Evolutionary conservation across 2,797 vertebrate species (phyloP), one percentile per base, ranked within the genome.

Genomic region (Falco novaeseelandiae): DNA sequence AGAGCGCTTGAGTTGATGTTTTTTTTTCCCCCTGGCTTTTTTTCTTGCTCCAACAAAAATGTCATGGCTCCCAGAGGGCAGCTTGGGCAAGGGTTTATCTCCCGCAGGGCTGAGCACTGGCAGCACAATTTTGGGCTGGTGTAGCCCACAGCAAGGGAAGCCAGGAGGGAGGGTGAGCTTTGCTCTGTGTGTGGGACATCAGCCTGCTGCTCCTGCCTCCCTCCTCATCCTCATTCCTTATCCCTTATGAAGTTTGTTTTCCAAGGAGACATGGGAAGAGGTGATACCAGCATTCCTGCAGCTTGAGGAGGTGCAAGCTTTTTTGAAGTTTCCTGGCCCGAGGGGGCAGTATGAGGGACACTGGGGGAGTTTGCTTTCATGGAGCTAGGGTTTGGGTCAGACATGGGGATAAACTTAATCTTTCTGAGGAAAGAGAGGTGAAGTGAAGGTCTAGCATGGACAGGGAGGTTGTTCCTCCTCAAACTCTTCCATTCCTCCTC

Each of bases 321-420:
- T 83, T 18, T 14, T 0, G 0, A 2, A 13, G 5, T 10, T 40
- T 83, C 23, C 22, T 76, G 54, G 22, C 16, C 6, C 17, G 7
- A 48, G 32, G 36, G 30, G 9, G 21, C 34, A 57, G 51, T 16
- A 4, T 0, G 2, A 71, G 22, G 48, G 14, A 42, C 15, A 1
- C 2, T 0, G 19, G 2, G 15, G 15, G n/a, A 61, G 5, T 10
- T 38, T 1, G 2, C 17, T 44, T 1, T 48, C 8, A 4, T 49
- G 27, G 57, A 63, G 34, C 22, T 71, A 40, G 49, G 29, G 6
- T 58, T 87, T 85, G 59, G 22, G 21, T 80, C 62, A 14, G n/a
- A 44, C 34, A 70, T 2, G 2, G 59, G 44, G 38, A 81, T 22
- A 78, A 86, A 40, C 3, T 72, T 40, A 11, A 25, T 67, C 27